A percentile compares a stretch with the other conserved stretches of the same genome.
Evolutionary conservation across 1,140 invertebrate species (phyloP).

Genomic region (Hirudo medicinalis): DNA sequence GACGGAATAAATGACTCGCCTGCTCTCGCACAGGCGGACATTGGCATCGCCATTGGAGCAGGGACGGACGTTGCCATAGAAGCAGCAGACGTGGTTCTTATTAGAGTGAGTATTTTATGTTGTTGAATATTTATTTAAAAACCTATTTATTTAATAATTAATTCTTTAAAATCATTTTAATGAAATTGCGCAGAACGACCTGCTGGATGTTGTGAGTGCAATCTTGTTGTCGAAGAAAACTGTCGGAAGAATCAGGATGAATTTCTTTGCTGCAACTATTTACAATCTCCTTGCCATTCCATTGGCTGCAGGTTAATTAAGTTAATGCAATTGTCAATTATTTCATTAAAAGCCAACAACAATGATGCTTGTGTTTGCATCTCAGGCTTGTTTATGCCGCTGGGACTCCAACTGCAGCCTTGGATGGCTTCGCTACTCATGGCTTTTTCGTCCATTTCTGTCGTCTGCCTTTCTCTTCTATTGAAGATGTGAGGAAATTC

Average conservation of each 20-base stretch:
- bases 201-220: constrained; percentile 87
- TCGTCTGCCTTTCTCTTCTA: constrained; percentile 82
- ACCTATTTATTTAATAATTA: background rate
- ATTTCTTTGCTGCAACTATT: constrained; percentile 90
- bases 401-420: constrained; percentile 67
- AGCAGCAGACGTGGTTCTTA: constrained; percentile 86
- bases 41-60: constrained; percentile 91
- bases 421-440: constrained; percentile 99
- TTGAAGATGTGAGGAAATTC: constrained; percentile 49
- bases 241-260: constrained; percentile 75
- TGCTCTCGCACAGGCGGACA: constrained; percentile 87
- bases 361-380: background rate
- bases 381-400: constrained; percentile 58
- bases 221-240: constrained; percentile 80
- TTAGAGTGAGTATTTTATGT: background rate
- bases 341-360: background rate
- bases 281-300: constrained; percentile 96
- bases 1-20: constrained; percentile 98
- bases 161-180: background rate
- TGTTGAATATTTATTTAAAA: background rate
- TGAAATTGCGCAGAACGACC: constrained; percentile 57
- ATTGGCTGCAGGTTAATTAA: constrained; percentile 65
- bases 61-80: constrained; percentile 98
- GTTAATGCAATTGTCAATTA: background rate
- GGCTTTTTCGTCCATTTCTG: constrained; percentile 91